phyloP scores from a whole-genome alignment of 2,888 invertebrate genomes.

The Epinotia brunnichana region DNA sequence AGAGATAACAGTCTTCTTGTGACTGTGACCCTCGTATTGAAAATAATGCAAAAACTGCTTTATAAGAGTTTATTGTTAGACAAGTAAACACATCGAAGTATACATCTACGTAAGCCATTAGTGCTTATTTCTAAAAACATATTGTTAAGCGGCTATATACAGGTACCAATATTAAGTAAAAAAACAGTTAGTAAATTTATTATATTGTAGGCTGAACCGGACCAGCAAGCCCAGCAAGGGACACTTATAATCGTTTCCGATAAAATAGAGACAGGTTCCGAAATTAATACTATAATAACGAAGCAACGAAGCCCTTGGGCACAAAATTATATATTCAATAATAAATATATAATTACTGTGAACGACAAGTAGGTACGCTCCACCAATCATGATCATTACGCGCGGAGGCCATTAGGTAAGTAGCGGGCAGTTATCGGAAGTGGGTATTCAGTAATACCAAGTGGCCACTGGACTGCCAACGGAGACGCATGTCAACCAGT shows the following conservation, averaged over 20 bases:
- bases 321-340: conserved; percentile 41
- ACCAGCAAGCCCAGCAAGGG: conserved; percentile 12
- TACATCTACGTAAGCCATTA: not conserved
- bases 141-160: not conserved
- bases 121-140: not conserved
- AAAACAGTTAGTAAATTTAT: conserved; percentile 2
- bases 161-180: conserved; percentile 3
- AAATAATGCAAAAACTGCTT: too few species aligned
- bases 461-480: conserved; percentile 49
- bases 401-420: conserved; percentile 69
- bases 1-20: too few species aligned
- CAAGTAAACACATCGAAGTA: too few species aligned
- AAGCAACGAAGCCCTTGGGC: conserved; percentile 26
- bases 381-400: conserved; percentile 68
- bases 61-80: too few species aligned
- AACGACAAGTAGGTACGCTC: conserved; percentile 35
- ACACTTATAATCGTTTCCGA: conserved; percentile 33
- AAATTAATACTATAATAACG: conserved; percentile 35
- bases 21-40: too few species aligned
- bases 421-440: conserved; percentile 62
- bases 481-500: conserved; percentile 49
- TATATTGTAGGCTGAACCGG: conserved; percentile 9
- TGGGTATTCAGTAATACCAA: conserved; percentile 46
- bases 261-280: conserved; percentile 31
- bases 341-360: conserved; percentile 42